phyloP scores from a whole-genome alignment of 2,888 invertebrate genomes.

The Zygothrica quintamaculata region DNA sequence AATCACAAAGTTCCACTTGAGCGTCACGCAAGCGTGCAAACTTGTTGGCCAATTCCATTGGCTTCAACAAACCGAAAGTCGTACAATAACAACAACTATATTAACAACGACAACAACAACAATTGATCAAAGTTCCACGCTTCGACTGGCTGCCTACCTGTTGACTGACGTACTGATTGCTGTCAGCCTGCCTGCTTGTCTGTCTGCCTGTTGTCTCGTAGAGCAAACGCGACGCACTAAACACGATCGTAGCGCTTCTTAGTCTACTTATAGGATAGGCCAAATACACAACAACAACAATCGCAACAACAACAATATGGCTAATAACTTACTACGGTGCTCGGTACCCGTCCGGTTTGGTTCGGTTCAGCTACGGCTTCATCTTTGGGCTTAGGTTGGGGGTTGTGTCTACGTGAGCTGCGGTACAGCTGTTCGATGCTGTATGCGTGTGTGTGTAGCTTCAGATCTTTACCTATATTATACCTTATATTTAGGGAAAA shows the following conservation, averaged over 20 bases:
- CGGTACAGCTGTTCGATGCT: background rate
- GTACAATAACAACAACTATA: slow-evolving; percentile 9
- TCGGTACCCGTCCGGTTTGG: background rate
- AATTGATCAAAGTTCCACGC: slow-evolving; percentile 17
- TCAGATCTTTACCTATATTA: too few species aligned
- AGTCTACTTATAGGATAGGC: slow-evolving; percentile 74
- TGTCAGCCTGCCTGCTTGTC: too few species aligned
- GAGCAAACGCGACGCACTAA: slow-evolving; percentile 74
- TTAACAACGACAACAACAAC: slow-evolving; percentile 2
- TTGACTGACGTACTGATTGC: slow-evolving; percentile 31
- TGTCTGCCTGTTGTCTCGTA: slow-evolving; percentile 50
- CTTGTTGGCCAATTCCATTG: slow-evolving; percentile 35
- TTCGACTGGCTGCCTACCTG: slow-evolving; percentile 15
- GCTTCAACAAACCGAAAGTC: slow-evolving; percentile 34
- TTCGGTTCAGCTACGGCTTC: background rate
- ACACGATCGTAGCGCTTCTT: slow-evolving; percentile 69
- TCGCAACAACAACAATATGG: slow-evolving; percentile 1
- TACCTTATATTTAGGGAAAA: too few species aligned
- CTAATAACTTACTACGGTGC: slow-evolving; percentile 5
- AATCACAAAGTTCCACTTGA: slow-evolving; percentile 38
- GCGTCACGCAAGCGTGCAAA: slow-evolving; percentile 55
- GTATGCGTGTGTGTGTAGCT: too few species aligned
- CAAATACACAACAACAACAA: slow-evolving; percentile 7
- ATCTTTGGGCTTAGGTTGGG: too few species aligned
- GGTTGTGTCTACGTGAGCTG: background rate